Base-by-base conservation (phyloP, 2,888 invertebrate species). In the Phragmatobia fuliginosa region DNA sequence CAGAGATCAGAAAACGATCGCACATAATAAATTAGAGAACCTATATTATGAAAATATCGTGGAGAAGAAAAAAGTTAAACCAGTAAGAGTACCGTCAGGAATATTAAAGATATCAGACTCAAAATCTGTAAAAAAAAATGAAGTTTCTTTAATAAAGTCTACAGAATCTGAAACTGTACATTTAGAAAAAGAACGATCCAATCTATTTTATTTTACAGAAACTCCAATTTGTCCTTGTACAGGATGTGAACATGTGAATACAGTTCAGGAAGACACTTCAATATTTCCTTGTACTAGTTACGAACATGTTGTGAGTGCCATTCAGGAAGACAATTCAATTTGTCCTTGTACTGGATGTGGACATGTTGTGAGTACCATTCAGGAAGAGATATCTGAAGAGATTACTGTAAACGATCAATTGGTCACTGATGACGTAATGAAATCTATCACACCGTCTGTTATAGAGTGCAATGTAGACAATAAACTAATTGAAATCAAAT, bases 301-400 rank as follows among this genome's bases (percentile, higher is more conserved):
- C 14, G 41, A 41, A 41, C 41, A 18, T 18, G 38, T 38, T 38
- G 38, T 38, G 0, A 38, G 16, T 38, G 16, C 11, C 38, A 38
- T 16, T 38, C 38, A 14, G 38, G 16, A 38, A 52, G 36, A 36
- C 18, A 8, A 31, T 38, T 18, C 63, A 18, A 31, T 45, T 25
- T 70, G 66, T 69, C 41, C 70, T 25, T 80, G 72, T 56, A 52
- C 60, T 10, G 56, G 11, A 28, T 77, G 80, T 38, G 32, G 33
- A 31, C 31, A 52, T n/a, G 33, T 33, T 32, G 32, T 25, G n/a
- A 33, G 21, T 36, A 21, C 36, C 1, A 28, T 52, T 25, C 65
- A 38, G 18, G 25, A 65, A 56, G 65, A 56, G 36, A 25, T 56
- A 25, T 52, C 65, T 36, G 28, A 36, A 65, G 36, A 38, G 28